Percentiles rank a stretch among this genome's conserved stretches.
These are phyloP conservation scores for Syngnathus typhle DNA, from an alignment of 2,113 vertebrate species.

Conservation along the genomic window DNA sequence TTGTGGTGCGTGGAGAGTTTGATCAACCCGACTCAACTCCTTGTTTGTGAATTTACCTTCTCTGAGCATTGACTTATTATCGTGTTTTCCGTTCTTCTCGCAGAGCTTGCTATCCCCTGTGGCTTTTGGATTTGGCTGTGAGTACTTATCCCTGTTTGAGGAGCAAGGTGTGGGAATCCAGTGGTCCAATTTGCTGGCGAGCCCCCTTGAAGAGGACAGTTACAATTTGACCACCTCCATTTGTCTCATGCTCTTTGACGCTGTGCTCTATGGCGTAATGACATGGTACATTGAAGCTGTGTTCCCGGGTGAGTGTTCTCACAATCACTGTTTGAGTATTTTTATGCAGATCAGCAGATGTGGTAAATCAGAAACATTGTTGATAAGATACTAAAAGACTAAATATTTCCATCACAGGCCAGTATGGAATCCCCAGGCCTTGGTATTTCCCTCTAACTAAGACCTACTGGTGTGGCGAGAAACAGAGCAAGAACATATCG, in stretches of 20 bases:
- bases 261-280: slow-evolving; percentile 85
- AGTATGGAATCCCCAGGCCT: slow-evolving; percentile 90
- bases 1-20: slow-evolving; percentile 75
- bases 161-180: slow-evolving; percentile 95
- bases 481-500: slow-evolving; percentile 67
- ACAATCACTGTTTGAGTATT: background rate
- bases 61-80: slow-evolving; percentile 4
- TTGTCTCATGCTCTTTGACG: slow-evolving; percentile 88
- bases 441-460: slow-evolving; percentile 96
- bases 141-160: slow-evolving; percentile 92
- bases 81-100: slow-evolving; percentile 7
- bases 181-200: slow-evolving; percentile 90
- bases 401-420: slow-evolving; percentile 67
- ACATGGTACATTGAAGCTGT: slow-evolving; percentile 97
- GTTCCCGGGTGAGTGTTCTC: slow-evolving; percentile 80
- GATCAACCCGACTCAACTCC: background rate
- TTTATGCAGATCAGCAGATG: background rate
- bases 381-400: background rate
- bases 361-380: background rate
- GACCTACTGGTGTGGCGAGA: slow-evolving; percentile 92
- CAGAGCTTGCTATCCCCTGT: slow-evolving; percentile 94
- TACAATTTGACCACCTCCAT: slow-evolving; percentile 88
- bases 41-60: background rate
- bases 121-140: slow-evolving; percentile 93
- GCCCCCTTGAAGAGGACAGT: slow-evolving; percentile 82